Base-by-base conservation (phyloP, 2,888 invertebrate species). In the Platypus cylindrus region DNA sequence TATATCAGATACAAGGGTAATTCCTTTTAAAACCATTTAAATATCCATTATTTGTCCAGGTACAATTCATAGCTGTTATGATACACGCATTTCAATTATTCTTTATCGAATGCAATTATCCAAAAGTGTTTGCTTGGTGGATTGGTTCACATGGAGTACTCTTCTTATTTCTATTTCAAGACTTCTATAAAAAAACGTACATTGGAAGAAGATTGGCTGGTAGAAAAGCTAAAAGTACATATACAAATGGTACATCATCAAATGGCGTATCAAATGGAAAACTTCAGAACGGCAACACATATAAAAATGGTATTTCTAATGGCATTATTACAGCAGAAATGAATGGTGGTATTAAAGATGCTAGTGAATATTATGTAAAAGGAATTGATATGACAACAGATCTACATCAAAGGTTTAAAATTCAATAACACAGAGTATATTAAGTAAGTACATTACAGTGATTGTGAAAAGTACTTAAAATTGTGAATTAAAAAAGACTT, bases 71-170 rank as follows among this genome's bases (percentile, higher is more conserved):
- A 40, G 72, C 76, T 36, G 87, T 91, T 48, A 87, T 91, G 78
- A 67, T 81, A 41, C 93, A 93, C 65, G 89, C 90, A 43, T 87
- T 89, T 78, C 89, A 89, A 58, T 71, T 93, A 46, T 67, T 93
- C 48, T 84, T 89, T 70, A 78, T 81, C 51, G 83, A 87, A 36
- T 94, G 93, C 70, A 78, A 87, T 62, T 94, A 91, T 65, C 93
- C 93, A 33, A 73, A 79, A 50, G 85, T 82, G n/a, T 89, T 89
- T 63, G 86, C 86, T 46, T 87, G 85, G 85, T 93, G 86, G 86
- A 94, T 94, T 58, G 90, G 90, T 37, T 77, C 85, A 69, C 93
- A 94, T 64, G 93, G 91, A 2, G 78, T 91, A 46, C 83, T 94
- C 77, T 94, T 94, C 77, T 84, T 89, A 71, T 81, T 89, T 73